Percentiles rank a stretch among this genome's conserved stretches.
Evolutionary conservation across 2,888 invertebrate species (phyloP).

Genomic region (Orthonevra nobilis): DNA sequence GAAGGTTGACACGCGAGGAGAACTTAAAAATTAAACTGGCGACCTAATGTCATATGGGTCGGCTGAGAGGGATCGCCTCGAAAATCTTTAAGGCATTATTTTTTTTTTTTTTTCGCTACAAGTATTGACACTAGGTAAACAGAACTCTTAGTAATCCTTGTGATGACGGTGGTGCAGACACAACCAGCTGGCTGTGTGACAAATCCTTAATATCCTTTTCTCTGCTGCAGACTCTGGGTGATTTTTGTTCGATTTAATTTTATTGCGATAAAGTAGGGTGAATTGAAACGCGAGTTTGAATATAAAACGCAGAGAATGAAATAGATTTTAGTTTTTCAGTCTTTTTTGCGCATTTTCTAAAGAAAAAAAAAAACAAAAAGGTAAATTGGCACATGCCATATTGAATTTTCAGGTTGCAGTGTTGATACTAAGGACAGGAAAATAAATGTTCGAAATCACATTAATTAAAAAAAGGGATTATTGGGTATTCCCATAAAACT

Average conservation of each 20-base stretch:
- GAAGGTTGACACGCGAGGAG: constrained; percentile 70
- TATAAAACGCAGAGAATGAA: constrained; percentile 43
- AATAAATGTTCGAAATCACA: constrained; percentile 52
- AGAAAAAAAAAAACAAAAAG: constrained; percentile 14
- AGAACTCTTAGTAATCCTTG: constrained; percentile 45
- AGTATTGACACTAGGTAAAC: constrained; percentile 59
- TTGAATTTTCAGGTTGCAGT: constrained; percentile 53
- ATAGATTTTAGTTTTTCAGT: constrained; percentile 26
- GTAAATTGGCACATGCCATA: constrained; percentile 52
- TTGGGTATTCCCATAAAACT: constrained; percentile 64
- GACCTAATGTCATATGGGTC: constrained; percentile 64
- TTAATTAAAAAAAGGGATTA: constrained; percentile 70
- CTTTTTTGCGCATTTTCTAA: constrained; percentile 6
- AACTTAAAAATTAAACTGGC: constrained; percentile 68
- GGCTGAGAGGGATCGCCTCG: constrained; percentile 33
- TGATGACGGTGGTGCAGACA: constrained; percentile 14
- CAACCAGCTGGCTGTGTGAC: constrained; percentile 67
- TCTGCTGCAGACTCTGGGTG: constrained; percentile 52
- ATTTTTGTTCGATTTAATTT: constrained; percentile 63
- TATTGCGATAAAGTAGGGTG: constrained; percentile 56
- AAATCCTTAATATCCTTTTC: constrained; percentile 44
- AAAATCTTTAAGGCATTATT: constrained; percentile 41
- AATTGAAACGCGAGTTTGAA: constrained; percentile 51
- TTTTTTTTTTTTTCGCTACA: constrained; percentile 20
- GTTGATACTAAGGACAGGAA: constrained; percentile 50